These are phyloP conservation scores for Fragum sueziense DNA, from an alignment of 2,888 invertebrate species.

Conservation along the genomic window DNA sequence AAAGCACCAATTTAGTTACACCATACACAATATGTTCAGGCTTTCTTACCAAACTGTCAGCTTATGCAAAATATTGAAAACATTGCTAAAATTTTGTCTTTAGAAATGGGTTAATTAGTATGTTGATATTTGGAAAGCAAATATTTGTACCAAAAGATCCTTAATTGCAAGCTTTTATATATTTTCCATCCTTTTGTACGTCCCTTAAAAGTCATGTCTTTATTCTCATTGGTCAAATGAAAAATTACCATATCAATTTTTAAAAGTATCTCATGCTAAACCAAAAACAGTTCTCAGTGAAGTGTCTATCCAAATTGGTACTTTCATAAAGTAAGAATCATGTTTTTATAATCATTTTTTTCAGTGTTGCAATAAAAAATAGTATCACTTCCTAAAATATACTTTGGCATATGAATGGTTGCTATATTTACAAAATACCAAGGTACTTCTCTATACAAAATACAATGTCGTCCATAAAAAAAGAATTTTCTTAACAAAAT, in stretches of 20 bases:
- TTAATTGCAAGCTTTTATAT: too few relatives aligned
- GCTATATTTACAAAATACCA: slow-evolving; percentile 15
- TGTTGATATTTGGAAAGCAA: too few relatives aligned
- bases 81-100: too few relatives aligned
- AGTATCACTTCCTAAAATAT: slow-evolving; percentile 17
- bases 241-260: neutral
- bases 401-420: slow-evolving; percentile 24
- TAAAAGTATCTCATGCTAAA: neutral
- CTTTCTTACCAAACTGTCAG: too few relatives aligned
- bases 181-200: neutral
- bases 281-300: neutral
- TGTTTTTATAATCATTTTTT: neutral
- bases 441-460: slow-evolving; percentile 6
- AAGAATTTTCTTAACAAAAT: neutral
- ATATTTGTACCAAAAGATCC: too few relatives aligned
- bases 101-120: too few relatives aligned
- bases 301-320: neutral
- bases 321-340: neutral
- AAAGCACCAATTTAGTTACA: neutral
- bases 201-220: neutral
- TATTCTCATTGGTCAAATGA: neutral
- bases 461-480: neutral
- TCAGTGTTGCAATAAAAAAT: slow-evolving; percentile 17
- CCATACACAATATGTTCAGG: too few relatives aligned
- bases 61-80: too few relatives aligned